Conservation (phyloP, 64 coral and sea anemone species). For the Stylophora pistillata region DNA sequence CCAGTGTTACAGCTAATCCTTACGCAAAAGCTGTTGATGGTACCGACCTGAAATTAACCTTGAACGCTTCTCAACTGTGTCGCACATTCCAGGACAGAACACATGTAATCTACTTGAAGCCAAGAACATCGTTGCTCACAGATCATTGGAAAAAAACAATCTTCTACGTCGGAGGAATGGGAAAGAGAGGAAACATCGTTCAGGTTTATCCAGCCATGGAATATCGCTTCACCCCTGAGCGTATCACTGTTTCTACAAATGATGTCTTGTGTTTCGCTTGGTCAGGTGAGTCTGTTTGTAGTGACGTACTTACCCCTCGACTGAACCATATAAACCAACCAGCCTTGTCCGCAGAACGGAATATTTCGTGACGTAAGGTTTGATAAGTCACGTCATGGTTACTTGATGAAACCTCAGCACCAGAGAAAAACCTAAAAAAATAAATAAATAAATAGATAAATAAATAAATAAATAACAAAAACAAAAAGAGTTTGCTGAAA, state of each 20-base stretch:
- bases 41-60: constrained; percentile 14
- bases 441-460: too few species aligned
- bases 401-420: too few species aligned
- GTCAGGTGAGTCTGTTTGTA: constrained; percentile 30
- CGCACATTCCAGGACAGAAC: constrained; percentile 60
- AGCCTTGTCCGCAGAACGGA: too few species aligned
- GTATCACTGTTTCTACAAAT: constrained; percentile 26
- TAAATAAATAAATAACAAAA: too few species aligned
- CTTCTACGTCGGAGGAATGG: constrained; percentile 61
- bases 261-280: constrained; percentile 54
- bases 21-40: constrained; percentile 28
- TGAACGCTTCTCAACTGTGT: constrained; percentile 30
- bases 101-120: constrained; percentile 36
- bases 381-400: too few species aligned
- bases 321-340: too few species aligned
- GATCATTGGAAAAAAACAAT: constrained; percentile 29
- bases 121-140: constrained; percentile 1
- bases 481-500: too few species aligned
- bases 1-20: constrained; percentile 22
- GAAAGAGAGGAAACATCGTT: constrained; percentile 64
- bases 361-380: too few species aligned
- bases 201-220: constrained; percentile 62
- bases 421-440: too few species aligned
- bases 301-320: too few species aligned
- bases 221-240: constrained; percentile 58